Evolutionary conservation across 2,113 vertebrate genomes (phyloP).

Genomic region (Caloenas nicobarica): DNA sequence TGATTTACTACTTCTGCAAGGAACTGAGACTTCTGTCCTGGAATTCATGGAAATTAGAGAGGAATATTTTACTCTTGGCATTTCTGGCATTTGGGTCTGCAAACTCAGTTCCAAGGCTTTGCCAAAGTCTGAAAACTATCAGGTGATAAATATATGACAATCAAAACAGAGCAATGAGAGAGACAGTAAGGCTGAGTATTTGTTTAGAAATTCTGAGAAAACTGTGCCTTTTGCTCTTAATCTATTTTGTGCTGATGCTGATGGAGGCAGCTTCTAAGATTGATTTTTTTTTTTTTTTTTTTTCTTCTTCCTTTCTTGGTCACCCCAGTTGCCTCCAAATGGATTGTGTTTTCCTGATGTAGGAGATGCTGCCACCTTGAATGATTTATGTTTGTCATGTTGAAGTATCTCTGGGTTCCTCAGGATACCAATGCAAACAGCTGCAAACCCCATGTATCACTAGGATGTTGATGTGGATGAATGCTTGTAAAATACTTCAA

Average conservation of each 20-base stretch:
- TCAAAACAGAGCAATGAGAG: background rate
- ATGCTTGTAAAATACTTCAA: background rate
- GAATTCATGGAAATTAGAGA: background rate
- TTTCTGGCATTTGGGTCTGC: background rate
- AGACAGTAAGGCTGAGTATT: background rate
- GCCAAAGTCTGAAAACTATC: background rate
- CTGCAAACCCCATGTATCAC: accelerated
- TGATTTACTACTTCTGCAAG: conserved; percentile 8
- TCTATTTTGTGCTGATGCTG: background rate
- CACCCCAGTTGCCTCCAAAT: background rate
- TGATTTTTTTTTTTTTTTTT: background rate
- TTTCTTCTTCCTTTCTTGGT: background rate
- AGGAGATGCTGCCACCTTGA: background rate
- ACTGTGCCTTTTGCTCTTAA: background rate
- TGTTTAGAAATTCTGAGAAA: background rate
- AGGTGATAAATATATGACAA: background rate
- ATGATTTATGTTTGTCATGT: background rate
- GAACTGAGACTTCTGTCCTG: background rate
- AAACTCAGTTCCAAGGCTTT: background rate
- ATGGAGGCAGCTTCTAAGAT: background rate
- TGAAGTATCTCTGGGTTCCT: background rate
- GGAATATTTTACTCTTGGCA: background rate
- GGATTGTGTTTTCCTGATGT: background rate
- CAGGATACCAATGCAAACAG: background rate
- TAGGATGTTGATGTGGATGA: background rate